phyloP scores from a whole-genome alignment of 2,797 vertebrate genomes.

The Premnoplex brunnescens region DNA sequence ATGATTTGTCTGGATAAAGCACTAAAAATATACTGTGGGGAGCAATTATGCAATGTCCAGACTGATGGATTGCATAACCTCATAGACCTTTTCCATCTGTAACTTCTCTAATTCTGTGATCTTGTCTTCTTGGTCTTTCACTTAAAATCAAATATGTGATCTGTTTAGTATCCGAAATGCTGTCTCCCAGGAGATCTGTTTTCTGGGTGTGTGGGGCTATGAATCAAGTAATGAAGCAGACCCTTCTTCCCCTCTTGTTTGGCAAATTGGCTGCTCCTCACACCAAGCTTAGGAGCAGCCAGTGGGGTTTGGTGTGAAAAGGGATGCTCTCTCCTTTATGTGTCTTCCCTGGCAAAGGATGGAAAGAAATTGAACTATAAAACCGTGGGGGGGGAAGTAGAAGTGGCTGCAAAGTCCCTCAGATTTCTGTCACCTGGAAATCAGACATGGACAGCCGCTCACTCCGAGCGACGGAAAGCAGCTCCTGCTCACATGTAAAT shows the following conservation, averaged over 20 bases:
- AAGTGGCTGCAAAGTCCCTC: background rate
- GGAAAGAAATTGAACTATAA: background rate
- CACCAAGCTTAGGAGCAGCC: background rate
- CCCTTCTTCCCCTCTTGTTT: background rate
- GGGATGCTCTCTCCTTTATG: background rate
- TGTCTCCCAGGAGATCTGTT: background rate
- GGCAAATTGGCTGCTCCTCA: background rate
- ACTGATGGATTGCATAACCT: conserved; percentile 68
- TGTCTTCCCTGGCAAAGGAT: background rate
- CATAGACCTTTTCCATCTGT: conserved; percentile 63
- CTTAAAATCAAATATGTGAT: conserved; percentile 39
- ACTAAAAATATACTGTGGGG: conserved; percentile 67
- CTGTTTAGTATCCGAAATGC: background rate
- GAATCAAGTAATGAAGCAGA: background rate
- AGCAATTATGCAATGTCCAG: conserved; percentile 65
- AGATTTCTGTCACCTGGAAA: background rate
- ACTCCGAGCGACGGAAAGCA: background rate
- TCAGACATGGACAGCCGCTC: background rate
- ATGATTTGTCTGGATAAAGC: conserved; percentile 68
- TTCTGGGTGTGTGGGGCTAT: background rate
- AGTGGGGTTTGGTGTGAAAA: background rate
- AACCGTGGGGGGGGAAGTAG: fast-evolving
- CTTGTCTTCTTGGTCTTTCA: conserved; percentile 49
- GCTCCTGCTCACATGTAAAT: background rate
- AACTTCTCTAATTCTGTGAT: conserved; percentile 49